phyloP scores from a whole-genome alignment of 1,140 invertebrate genomes.

The Zaprionus africanus region DNA sequence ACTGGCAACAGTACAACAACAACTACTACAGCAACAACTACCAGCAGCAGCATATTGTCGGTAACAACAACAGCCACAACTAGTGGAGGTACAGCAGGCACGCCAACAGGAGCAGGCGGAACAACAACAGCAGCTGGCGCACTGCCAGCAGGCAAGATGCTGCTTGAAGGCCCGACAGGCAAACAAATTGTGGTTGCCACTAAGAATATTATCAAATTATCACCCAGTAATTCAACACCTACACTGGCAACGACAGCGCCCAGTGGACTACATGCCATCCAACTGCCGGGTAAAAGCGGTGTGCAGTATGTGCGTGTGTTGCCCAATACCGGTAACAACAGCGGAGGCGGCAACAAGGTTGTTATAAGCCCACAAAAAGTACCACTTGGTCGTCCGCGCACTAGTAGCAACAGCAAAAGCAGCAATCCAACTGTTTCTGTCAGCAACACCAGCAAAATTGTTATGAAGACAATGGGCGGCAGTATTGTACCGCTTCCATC shows the following conservation, averaged over 20 bases:
- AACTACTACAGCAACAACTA: conserved; percentile 4
- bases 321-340: conserved; percentile 25
- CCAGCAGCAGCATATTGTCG: neutral
- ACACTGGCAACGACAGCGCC: neutral
- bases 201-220: neutral
- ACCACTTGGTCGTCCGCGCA: conserved; percentile 39
- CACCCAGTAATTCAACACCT: neutral
- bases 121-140: neutral
- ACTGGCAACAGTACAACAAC: conserved; percentile 9
- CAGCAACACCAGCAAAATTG: conserved; percentile 66
- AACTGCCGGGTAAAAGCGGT: conserved; percentile 69
- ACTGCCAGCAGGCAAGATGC: conserved; percentile 1
- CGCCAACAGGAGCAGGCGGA: neutral
- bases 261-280: conserved; percentile 66
- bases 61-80: neutral
- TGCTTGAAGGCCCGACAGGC: neutral
- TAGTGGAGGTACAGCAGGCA: neutral
- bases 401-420: conserved; percentile 4
- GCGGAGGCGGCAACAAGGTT: conserved; percentile 1
- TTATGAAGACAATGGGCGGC: conserved; percentile 64
- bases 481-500: conserved; percentile 63
- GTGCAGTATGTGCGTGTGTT: conserved; percentile 79
- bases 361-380: conserved; percentile 46
- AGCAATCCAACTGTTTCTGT: conserved; percentile 27
- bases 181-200: conserved; percentile 1